phyloP scores from a whole-genome alignment of 2,113 vertebrate species.

The Fregata magnificens region DNA sequence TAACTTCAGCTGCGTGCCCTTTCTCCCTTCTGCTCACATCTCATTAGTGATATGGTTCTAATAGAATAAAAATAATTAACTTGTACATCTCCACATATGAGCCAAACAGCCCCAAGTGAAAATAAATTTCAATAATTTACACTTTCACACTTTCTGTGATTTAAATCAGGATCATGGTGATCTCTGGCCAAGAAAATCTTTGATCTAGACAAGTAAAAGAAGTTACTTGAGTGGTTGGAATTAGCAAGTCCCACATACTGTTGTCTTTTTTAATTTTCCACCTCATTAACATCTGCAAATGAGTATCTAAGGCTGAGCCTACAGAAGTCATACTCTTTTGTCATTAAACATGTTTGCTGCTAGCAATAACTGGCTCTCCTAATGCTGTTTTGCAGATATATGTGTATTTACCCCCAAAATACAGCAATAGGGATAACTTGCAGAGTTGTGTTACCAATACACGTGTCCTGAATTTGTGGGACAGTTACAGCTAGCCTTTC shows the following conservation, averaged over 20 bases:
- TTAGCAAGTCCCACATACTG: constrained; percentile 17
- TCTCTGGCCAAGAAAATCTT: not conserved
- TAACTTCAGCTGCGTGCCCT: not conserved
- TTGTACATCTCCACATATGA: not conserved
- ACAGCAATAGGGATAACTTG: not conserved
- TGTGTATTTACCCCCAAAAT: not conserved
- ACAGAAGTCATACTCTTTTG: constrained; percentile 1
- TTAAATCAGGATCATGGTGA: not conserved
- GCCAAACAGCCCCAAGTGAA: not conserved
- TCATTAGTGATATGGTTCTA: not conserved
- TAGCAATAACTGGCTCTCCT: not conserved
- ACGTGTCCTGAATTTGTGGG: not conserved
- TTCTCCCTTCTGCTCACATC: not conserved
- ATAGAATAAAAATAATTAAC: constrained; percentile 51
- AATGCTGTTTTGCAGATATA: not conserved
- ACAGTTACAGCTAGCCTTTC: not conserved
- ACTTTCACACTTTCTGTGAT: not conserved
- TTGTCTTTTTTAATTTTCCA: constrained; percentile 73
- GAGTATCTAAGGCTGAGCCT: constrained; percentile 18
- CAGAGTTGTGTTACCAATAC: not conserved
- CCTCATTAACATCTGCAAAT: constrained; percentile 63
- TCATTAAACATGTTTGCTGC: constrained; percentile 39
- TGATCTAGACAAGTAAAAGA: not conserved
- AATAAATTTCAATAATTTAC: not conserved
- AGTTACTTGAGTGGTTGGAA: not conserved